Conservation (phyloP, 2,888 invertebrate species). For the Eurytoma californica region DNA sequence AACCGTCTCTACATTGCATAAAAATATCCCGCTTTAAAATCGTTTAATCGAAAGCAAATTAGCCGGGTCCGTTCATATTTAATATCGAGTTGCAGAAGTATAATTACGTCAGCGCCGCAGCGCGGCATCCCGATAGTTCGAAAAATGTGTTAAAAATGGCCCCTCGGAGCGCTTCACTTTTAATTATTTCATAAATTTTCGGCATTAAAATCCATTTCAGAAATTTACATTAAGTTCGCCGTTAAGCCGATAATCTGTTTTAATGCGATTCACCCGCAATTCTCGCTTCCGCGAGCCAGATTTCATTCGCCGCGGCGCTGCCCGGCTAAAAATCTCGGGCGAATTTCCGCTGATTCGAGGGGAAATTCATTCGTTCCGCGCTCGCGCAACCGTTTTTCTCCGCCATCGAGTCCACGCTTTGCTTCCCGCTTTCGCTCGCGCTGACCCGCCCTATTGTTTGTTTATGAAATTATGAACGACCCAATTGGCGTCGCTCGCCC, state of each 20-base stretch:
- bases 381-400: neutral
- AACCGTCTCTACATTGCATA: too few relatives aligned
- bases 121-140: too few relatives aligned
- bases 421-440: neutral
- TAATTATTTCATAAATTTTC: neutral
- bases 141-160: neutral
- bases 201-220: too few relatives aligned
- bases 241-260: neutral
- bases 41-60: too few relatives aligned
- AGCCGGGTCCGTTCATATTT: too few relatives aligned
- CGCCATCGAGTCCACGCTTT: neutral
- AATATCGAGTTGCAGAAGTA: too few relatives aligned
- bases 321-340: neutral
- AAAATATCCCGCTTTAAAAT: too few relatives aligned
- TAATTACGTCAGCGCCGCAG: too few relatives aligned
- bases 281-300: neutral
- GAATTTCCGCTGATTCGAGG: neutral
- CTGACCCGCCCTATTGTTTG: slow-evolving; percentile 54
- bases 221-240: too few relatives aligned
- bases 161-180: neutral
- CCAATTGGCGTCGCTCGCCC: slow-evolving; percentile 64
- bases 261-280: neutral
- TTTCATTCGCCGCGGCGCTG: too few relatives aligned
- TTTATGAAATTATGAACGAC: slow-evolving; percentile 68
- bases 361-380: neutral